Evolutionary conservation across 2,888 invertebrate genomes (phyloP).

Genomic region (Sesia apiformis): DNA sequence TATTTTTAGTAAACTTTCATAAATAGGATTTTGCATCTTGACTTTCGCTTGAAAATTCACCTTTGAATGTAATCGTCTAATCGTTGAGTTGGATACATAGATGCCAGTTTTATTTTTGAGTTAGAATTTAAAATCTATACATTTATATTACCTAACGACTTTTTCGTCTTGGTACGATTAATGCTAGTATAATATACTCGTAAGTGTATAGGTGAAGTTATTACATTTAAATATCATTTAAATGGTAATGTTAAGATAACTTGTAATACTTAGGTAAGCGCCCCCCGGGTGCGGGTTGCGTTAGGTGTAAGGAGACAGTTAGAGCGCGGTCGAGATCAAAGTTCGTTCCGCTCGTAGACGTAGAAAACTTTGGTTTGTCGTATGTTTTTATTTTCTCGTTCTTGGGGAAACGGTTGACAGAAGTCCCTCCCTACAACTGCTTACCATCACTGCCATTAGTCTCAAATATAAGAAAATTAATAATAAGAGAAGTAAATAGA

Average conservation of each 20-base stretch:
- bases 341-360: slow-evolving; percentile 21
- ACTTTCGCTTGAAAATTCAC: slow-evolving; percentile 1
- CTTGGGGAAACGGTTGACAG: slow-evolving; percentile 39
- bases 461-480: slow-evolving; percentile 37
- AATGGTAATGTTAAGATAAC: slow-evolving; percentile 19
- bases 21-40: slow-evolving; percentile 1
- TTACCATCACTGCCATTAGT: slow-evolving; percentile 66
- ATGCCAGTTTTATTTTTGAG: too few relatives aligned
- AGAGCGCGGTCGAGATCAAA: slow-evolving; percentile 12
- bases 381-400: slow-evolving; percentile 36
- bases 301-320: slow-evolving; percentile 12
- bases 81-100: slow-evolving; percentile 12
- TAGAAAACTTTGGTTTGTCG: slow-evolving; percentile 28
- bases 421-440: slow-evolving; percentile 58
- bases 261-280: slow-evolving; percentile 14
- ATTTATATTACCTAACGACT: slow-evolving; percentile 3
- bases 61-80: slow-evolving; percentile 12
- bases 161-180: slow-evolving; percentile 15
- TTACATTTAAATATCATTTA: slow-evolving; percentile 15
- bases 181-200: slow-evolving; percentile 17
- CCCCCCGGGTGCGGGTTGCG: slow-evolving; percentile 15
- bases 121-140: too few relatives aligned
- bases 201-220: slow-evolving; percentile 20
- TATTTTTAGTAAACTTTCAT: too few relatives aligned
- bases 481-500: slow-evolving; percentile 27